Percentiles rank a stretch among this genome's conserved stretches.
Conservation (phyloP, 1,140 invertebrate species). For the Coelopa frigida region DNA sequence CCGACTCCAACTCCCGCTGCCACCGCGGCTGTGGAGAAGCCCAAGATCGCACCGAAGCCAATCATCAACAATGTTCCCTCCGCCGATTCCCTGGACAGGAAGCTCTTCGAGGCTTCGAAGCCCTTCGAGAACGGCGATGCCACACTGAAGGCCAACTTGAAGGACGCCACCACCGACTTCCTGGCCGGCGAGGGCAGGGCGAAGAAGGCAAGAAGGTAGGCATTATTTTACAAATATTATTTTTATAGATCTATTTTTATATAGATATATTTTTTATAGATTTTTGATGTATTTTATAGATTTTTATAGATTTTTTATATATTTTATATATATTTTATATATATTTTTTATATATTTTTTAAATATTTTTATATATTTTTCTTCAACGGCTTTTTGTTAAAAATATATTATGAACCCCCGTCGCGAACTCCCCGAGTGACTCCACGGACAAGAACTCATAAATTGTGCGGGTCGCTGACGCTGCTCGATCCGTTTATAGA, state of each 20-base stretch:
- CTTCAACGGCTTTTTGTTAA: too few species aligned
- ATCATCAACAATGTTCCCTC: slow-evolving; percentile 14
- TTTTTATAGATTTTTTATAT: too few species aligned
- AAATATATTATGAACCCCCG: too few species aligned
- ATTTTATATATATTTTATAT: too few species aligned
- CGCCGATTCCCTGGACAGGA: slow-evolving; percentile 19
- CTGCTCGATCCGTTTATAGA: too few species aligned
- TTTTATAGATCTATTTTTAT: not conserved
- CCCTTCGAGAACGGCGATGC: slow-evolving; percentile 17
- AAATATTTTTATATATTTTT: too few species aligned
- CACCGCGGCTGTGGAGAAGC: slow-evolving; percentile 19
- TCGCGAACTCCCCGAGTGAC: too few species aligned
- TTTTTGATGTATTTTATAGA: not conserved
- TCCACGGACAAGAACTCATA: too few species aligned
- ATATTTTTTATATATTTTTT: too few species aligned
- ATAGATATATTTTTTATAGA: slow-evolving; percentile 2
- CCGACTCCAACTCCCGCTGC: slow-evolving; percentile 6
- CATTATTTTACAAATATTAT: not conserved
- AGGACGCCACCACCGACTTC: slow-evolving; percentile 38
- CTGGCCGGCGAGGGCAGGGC: slow-evolving; percentile 25
- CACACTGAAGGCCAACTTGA: slow-evolving; percentile 21
- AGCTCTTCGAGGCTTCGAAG: slow-evolving; percentile 19
- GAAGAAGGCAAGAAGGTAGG: slow-evolving; percentile 1
- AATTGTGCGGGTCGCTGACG: too few species aligned
- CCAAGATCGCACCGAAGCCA: not conserved